Conservation (phyloP, 2,888 invertebrate genomes). For the Ichneumoninae sp. region DNA sequence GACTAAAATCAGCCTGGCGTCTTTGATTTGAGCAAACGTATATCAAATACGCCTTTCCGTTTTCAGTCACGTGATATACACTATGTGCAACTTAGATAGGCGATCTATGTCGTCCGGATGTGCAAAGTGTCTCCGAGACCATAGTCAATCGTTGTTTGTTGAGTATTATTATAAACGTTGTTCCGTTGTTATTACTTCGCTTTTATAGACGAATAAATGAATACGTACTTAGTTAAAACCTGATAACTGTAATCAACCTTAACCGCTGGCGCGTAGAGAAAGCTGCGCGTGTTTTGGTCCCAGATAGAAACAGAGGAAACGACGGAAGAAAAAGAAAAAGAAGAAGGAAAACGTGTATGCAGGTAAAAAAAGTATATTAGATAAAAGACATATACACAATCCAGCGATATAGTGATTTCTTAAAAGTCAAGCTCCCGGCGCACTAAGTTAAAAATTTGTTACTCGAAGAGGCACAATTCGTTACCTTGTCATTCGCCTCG, state of each 20-base stretch:
- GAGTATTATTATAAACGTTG: slow-evolving; percentile 12
- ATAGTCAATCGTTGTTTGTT: slow-evolving; percentile 28
- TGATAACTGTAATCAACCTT: neutral
- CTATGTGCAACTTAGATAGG: neutral
- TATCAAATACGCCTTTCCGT: too few relatives aligned
- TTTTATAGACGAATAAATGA: slow-evolving; percentile 11
- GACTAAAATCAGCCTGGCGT: too few relatives aligned
- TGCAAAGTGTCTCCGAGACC: neutral
- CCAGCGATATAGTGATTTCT: neutral
- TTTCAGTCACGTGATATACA: too few relatives aligned
- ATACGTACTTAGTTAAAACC: neutral
- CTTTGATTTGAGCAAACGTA: too few relatives aligned
- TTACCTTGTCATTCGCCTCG: slow-evolving; percentile 70
- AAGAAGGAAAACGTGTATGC: neutral
- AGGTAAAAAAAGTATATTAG: slow-evolving; percentile 1
- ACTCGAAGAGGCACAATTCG: neutral
- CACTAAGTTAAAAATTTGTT: neutral
- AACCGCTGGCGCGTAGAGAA: neutral
- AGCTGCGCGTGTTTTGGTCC: neutral
- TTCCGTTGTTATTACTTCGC: neutral
- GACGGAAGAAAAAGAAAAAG: neutral
- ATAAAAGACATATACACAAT: neutral
- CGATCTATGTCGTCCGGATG: neutral
- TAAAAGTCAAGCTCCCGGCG: neutral
- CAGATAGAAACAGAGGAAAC: neutral